These are phyloP conservation scores for Caranx melampygus DNA, from an alignment of 2,113 vertebrate species.

Conservation along the genomic window DNA sequence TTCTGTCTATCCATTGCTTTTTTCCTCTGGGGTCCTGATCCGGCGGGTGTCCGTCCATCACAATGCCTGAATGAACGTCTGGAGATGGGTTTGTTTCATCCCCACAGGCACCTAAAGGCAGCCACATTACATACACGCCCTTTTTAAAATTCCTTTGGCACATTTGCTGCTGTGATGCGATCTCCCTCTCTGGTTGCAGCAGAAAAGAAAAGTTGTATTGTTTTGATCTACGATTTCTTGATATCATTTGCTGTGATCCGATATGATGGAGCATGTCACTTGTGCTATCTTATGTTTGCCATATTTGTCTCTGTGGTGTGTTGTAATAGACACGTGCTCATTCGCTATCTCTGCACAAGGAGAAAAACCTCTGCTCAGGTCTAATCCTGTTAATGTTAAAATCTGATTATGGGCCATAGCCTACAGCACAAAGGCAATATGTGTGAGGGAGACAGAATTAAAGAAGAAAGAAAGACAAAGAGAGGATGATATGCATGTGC, in stretches of 20 bases:
- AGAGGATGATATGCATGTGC: background rate
- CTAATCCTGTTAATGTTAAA: conserved; percentile 75
- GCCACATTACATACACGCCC: conserved; percentile 19
- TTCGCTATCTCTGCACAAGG: conserved; percentile 57
- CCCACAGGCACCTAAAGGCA: conserved; percentile 40
- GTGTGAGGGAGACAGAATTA: background rate
- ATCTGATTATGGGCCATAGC: conserved; percentile 72
- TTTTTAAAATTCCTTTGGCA: conserved; percentile 39
- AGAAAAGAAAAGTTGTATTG: conserved; percentile 33
- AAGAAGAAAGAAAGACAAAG: background rate
- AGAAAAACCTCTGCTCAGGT: conserved; percentile 64
- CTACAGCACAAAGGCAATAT: conserved; percentile 49
- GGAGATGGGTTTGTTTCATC: conserved; percentile 51
- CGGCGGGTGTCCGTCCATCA: conserved; percentile 72
- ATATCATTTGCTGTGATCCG: conserved; percentile 62
- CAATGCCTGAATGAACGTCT: conserved; percentile 62
- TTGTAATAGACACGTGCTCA: conserved; percentile 72
- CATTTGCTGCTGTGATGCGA: conserved; percentile 22
- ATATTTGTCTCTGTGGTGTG: conserved; percentile 41
- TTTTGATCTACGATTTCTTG: conserved; percentile 60
- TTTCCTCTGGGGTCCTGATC: conserved; percentile 57
- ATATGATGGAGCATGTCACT: conserved; percentile 61
- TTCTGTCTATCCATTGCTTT: conserved; percentile 51
- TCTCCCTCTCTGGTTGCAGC: conserved; percentile 27
- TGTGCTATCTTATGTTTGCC: conserved; percentile 57